These are phyloP conservation scores for Eupithecia dodoneata DNA, from an alignment of 2,888 invertebrate genomes.

Conservation along the genomic window DNA sequence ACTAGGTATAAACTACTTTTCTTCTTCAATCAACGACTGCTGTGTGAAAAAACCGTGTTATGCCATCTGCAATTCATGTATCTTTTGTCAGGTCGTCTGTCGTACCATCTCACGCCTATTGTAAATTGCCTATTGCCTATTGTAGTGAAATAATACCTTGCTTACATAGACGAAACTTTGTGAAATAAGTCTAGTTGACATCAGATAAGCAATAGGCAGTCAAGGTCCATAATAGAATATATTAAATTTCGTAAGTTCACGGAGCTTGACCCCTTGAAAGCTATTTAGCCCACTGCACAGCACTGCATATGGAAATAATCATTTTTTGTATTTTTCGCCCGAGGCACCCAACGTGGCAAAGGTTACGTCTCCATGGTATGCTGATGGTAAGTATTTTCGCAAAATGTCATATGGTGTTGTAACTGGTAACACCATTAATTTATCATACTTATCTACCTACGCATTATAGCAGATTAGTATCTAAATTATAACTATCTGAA, in stretches of 20 bases:
- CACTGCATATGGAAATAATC: constrained; percentile 30
- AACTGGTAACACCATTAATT: constrained; percentile 36
- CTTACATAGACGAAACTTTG: constrained; percentile 4
- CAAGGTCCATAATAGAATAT: constrained; percentile 51
- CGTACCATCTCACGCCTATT: constrained; percentile 2
- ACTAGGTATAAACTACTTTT: background rate
- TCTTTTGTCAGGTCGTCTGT: background rate
- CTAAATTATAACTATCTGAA: constrained; percentile 12
- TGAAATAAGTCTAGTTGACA: constrained; percentile 12
- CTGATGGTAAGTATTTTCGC: constrained; percentile 31
- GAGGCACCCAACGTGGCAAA: constrained; percentile 26
- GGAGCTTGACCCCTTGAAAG: constrained; percentile 37
- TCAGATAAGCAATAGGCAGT: constrained; percentile 13
- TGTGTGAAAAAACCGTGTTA: background rate
- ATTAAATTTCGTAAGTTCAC: constrained; percentile 47
- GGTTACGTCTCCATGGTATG: constrained; percentile 39
- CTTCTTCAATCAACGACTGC: background rate
- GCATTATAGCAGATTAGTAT: constrained; percentile 6
- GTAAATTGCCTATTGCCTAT: constrained; percentile 3
- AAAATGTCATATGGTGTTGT: constrained; percentile 51
- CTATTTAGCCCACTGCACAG: constrained; percentile 35
- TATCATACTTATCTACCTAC: constrained; percentile 17
- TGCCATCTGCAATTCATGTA: background rate
- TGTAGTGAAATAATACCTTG: background rate
- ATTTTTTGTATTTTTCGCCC: constrained; percentile 14